A percentile compares a stretch with the other conserved stretches of the same genome.
phyloP scores from a whole-genome alignment of 2,113 vertebrate genomes.

The Oenanthe melanoleuca region DNA sequence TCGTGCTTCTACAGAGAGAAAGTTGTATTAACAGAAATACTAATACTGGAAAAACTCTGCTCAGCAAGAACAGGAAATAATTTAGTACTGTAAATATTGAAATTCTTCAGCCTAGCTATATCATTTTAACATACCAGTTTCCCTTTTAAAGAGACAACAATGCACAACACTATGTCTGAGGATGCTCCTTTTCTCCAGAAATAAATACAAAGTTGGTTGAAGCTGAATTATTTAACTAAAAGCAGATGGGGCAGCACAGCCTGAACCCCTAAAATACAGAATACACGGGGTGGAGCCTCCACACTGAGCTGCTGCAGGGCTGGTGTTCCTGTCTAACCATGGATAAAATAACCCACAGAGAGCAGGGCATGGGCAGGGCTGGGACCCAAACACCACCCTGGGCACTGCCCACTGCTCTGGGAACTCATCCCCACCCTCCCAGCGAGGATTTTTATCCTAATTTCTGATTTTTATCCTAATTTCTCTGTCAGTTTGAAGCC shows the following conservation, averaged over 20 bases:
- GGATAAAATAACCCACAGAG: neutral
- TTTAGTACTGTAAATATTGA: conserved; percentile 15
- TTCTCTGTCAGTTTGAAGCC: neutral
- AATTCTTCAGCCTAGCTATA: neutral
- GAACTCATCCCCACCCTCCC: rapidly evolving
- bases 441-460: neutral
- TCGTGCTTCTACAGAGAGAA: conserved; percentile 10
- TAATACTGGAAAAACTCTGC: conserved; percentile 41
- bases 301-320: neutral
- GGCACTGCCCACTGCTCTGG: neutral
- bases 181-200: neutral
- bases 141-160: conserved; percentile 1
- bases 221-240: conserved; percentile 14
- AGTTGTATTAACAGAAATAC: conserved; percentile 11
- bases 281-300: neutral
- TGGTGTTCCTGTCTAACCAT: neutral
- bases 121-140: neutral
- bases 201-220: conserved; percentile 56
- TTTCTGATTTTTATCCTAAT: neutral
- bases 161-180: neutral
- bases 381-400: neutral
- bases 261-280: conserved; percentile 22
- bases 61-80: conserved; percentile 62
- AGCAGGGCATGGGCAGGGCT: neutral
- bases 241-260: conserved; percentile 9